Percentiles rank a stretch among this genome's conserved stretches.
These are phyloP conservation scores for Rutpela maculata DNA, from an alignment of 2,888 invertebrate species.

Conservation along the genomic window DNA sequence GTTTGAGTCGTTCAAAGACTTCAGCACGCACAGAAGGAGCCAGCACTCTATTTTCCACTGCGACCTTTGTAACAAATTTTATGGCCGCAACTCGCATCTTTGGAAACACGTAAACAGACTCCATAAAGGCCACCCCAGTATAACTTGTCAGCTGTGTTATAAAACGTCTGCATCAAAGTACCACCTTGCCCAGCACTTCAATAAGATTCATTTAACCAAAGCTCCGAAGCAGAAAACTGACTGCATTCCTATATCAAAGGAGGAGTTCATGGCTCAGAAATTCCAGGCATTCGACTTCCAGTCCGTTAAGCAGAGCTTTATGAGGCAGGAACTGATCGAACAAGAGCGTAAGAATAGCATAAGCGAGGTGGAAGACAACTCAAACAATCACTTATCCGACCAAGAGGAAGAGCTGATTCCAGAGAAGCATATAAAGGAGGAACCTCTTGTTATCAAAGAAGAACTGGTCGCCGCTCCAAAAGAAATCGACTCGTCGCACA, in stretches of 20 bases:
- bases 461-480: slow-evolving; percentile 63
- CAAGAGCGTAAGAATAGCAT: slow-evolving; percentile 56
- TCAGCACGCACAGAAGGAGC: slow-evolving; percentile 75
- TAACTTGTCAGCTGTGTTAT: slow-evolving; percentile 77
- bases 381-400: slow-evolving; percentile 50
- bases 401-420: slow-evolving; percentile 47
- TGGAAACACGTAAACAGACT: slow-evolving; percentile 80
- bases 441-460: slow-evolving; percentile 36
- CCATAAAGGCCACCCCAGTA: slow-evolving; percentile 77
- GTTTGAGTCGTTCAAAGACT: slow-evolving; percentile 75
- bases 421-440: slow-evolving; percentile 44
- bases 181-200: slow-evolving; percentile 77
- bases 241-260: slow-evolving; percentile 47
- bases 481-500: slow-evolving; percentile 71
- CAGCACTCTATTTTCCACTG: slow-evolving; percentile 78
- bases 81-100: slow-evolving; percentile 78
- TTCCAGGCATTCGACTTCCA: slow-evolving; percentile 69
- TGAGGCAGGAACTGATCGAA: slow-evolving; percentile 67
- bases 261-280: slow-evolving; percentile 69
- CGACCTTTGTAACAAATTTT: slow-evolving; percentile 79
- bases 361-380: slow-evolving; percentile 55
- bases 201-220: slow-evolving; percentile 74
- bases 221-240: slow-evolving; percentile 43
- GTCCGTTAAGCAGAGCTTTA: slow-evolving; percentile 69
- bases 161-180: slow-evolving; percentile 78